phyloP scores from a whole-genome alignment of 2,113 vertebrate genomes.

The Platichthys stellatus region DNA sequence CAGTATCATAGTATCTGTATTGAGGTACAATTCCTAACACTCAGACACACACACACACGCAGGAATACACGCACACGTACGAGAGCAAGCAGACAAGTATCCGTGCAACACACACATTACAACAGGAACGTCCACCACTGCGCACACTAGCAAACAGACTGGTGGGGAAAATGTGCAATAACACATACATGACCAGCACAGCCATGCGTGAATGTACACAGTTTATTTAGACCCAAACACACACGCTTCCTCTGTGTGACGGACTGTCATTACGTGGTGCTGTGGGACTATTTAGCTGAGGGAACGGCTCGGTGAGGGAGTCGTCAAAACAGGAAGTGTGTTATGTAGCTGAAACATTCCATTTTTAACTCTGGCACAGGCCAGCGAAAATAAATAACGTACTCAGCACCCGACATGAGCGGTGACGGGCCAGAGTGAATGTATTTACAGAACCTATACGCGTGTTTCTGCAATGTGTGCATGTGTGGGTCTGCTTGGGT shows the following conservation, averaged over 20 bases:
- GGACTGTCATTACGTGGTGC: slow-evolving; percentile 49
- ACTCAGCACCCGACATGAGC: slow-evolving; percentile 45
- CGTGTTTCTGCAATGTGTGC: slow-evolving; percentile 22
- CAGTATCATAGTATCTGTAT: not conserved
- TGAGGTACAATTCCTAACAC: not conserved
- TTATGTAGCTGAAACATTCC: slow-evolving; percentile 81
- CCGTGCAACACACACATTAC: slow-evolving; percentile 24
- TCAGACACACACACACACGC: no score
- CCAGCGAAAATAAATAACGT: slow-evolving; percentile 71
- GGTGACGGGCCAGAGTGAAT: slow-evolving; percentile 29
- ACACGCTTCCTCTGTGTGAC: slow-evolving; percentile 28
- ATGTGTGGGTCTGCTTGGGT: slow-evolving; percentile 24
- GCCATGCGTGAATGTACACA: not conserved
- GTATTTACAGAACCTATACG: slow-evolving; percentile 27
- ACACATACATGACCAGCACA: not conserved
- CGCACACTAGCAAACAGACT: not conserved
- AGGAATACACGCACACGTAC: not conserved
- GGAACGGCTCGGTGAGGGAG: slow-evolving; percentile 56
- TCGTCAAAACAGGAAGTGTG: slow-evolving; percentile 81
- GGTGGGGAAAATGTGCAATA: slow-evolving; percentile 10
- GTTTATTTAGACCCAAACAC: slow-evolving; percentile 37
- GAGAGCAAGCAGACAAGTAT: not conserved
- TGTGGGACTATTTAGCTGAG: slow-evolving; percentile 61
- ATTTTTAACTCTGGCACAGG: slow-evolving; percentile 79
- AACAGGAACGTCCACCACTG: slow-evolving; percentile 11